phyloP scores from a whole-genome alignment of 2,797 vertebrate genomes.

The Aeoliscus strigatus region DNA sequence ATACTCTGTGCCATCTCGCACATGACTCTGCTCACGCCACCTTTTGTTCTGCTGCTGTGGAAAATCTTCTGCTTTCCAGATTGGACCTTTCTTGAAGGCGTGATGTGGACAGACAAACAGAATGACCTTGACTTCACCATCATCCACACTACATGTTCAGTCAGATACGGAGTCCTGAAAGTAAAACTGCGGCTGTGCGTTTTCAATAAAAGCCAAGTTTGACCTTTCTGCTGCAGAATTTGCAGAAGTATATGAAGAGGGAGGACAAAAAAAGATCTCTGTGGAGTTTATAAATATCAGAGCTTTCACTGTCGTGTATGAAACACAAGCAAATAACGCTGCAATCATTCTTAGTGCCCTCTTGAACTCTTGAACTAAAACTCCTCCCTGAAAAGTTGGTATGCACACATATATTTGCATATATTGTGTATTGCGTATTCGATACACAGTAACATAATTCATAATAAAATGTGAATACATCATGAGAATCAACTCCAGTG shows the following conservation, averaged over 20 bases:
- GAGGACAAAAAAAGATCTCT: constrained; percentile 36
- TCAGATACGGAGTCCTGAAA: constrained; percentile 41
- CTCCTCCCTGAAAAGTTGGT: too few relatives aligned
- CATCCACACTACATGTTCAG: constrained; percentile 27
- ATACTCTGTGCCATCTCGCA: constrained; percentile 24
- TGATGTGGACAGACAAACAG: constrained; percentile 57
- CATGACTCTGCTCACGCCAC: constrained; percentile 49
- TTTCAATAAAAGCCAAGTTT: constrained; percentile 53
- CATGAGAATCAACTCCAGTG: too few relatives aligned
- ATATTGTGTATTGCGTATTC: too few relatives aligned
- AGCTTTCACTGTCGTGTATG: constrained; percentile 18
- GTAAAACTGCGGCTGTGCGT: constrained; percentile 54
- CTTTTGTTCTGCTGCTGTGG: constrained; percentile 50
- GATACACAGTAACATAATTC: too few relatives aligned
- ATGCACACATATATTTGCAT: too few relatives aligned
- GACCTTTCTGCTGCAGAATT: constrained; percentile 60
- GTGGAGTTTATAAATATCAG: constrained; percentile 46
- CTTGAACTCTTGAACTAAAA: constrained; percentile 1
- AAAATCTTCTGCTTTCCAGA: too few relatives aligned
- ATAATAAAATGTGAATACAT: too few relatives aligned
- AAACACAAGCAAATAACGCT: constrained; percentile 38
- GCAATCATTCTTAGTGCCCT: constrained; percentile 23
- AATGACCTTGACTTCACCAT: constrained; percentile 65
- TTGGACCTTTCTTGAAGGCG: constrained; percentile 53
- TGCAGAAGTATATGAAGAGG: constrained; percentile 24